Evolutionary conservation across 2,888 invertebrate species (phyloP), one percentile per base, ranked within the genome.

Genomic region (Nephrotoma flavescens): DNA sequence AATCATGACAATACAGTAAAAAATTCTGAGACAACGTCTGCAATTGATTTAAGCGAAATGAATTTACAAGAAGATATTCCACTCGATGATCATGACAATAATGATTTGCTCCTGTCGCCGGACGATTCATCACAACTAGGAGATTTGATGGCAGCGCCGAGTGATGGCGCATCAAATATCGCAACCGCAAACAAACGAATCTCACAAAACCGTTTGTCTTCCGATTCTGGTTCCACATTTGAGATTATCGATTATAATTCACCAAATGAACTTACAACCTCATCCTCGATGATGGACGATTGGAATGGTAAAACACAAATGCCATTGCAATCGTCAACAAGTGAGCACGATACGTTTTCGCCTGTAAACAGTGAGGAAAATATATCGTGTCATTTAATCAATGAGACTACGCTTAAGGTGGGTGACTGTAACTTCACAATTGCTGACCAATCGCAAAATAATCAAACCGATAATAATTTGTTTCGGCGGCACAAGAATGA

Each of bases 291-390:
- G 11, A 87, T 87, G 11, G 85, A 86, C 45, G 47, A 86, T 45
- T 83, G 87, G 31, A 84, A 71, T 85, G 44, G 42, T n/a, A 42
- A 9, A 42, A 52, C 19, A 83, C 83, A 44, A 42, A 45, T 19
- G 47, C 19, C 86, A 7, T 2, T 15, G 42, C n/a, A 52, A n/a
- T 7, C 15, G 85, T 42, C 83, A 86, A n/a, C 83, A 45, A 91
- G 90, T 88, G 91, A 91, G 88, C 90, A 91, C n/a, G 91, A 91
- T 87, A 91, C 90, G 3, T 91, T 90, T 88, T 92, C 92, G n/a
- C 91, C 91, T 0, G 88, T 91, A 1, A 90, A 89, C 87, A 89
- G 88, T 44, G 88, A 87, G n/a, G 89, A 88, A 83, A 89, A 89
- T 87, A 19, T 85, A 42, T 44, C 85, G 45, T 85, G 85, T 9